These are phyloP conservation scores for Drosophila tristis DNA, from an alignment of 1,140 invertebrate species.

Conservation along the genomic window DNA sequence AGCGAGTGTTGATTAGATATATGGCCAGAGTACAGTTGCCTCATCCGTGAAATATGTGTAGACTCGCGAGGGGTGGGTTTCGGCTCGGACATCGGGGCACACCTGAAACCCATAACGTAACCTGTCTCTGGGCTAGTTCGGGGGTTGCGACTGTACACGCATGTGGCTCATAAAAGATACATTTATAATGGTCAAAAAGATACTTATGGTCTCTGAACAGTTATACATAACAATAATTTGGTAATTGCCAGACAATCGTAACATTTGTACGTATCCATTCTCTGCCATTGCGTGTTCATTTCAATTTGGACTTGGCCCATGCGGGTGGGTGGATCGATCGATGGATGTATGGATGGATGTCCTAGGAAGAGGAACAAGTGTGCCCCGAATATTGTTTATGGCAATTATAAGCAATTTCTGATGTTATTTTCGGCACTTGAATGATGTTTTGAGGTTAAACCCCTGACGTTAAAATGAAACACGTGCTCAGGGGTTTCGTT, in stretches of 20 bases:
- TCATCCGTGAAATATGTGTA: conserved; percentile 57
- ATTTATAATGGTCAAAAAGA: conserved; percentile 71
- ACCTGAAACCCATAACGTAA: conserved; percentile 79
- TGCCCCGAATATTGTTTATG: conserved; percentile 55
- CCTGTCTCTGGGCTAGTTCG: conserved; percentile 33
- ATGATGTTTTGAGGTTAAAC: conserved; percentile 56
- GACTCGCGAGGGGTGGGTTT: conserved; percentile 45
- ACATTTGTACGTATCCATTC: conserved; percentile 57
- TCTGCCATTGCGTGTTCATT: conserved; percentile 67
- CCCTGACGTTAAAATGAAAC: conserved; percentile 41
- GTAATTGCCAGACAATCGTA: conserved; percentile 81
- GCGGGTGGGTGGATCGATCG: conserved; percentile 39
- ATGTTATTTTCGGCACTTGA: conserved; percentile 41
- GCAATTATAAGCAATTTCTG: conserved; percentile 71
- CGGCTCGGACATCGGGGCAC: conserved; percentile 35
- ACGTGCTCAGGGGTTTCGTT: conserved; percentile 43
- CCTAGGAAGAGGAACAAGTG: conserved; percentile 55
- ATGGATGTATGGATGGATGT: conserved; percentile 27
- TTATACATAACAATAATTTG: conserved; percentile 82
- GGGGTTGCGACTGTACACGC: conserved; percentile 63
- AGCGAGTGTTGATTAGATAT: conserved; percentile 63
- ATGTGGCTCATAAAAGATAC: conserved; percentile 72
- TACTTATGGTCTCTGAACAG: conserved; percentile 58
- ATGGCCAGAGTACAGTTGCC: conserved; percentile 63
- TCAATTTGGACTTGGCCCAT: conserved; percentile 59